Base-by-base conservation (phyloP, 2,888 invertebrate genomes). In the Andrena hattorfiana region DNA sequence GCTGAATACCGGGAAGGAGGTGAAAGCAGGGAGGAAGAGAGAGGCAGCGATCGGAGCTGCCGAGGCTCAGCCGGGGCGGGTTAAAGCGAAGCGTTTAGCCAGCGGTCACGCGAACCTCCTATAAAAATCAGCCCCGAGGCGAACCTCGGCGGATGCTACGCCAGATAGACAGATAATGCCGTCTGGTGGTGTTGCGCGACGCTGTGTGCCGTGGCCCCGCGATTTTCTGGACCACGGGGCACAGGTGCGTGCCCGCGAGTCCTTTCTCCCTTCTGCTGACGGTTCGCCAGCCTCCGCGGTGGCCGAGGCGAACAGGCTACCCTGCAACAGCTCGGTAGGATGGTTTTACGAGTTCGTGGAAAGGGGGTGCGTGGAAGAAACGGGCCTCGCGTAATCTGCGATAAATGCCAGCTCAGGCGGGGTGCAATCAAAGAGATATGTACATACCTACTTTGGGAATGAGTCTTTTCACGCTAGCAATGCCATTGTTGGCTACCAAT, bases 61-160 rank as follows among this genome's bases (percentile, higher is more conserved):
- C 26, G 62, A 62, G 48, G 69, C 59, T 20, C 54, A 75, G 79
- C 72, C 81, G 85, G 56, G 77, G 85, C 78, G 86, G 89, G 90
- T 90, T 89, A 90, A 91, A 91, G 86, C 89, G 88, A 87, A 92
- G 88, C 92, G 89, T 92, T 92, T 92, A 92, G 89, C 87, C 85
- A 87, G 86, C 89, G 91, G 92, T 93, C 93, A 92, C 93, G 93
- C 92, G 89, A 92, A 89, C 90, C 88, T 75, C 75, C 91, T 87
- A 90, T 91, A 92, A 92, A 93, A 93, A 92, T 90, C 89, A 84
- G 82, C 86, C 87, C 74, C 79, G 71, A 83, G 82, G 80, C 81
- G 63, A 63, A 63, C 71, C 77, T 81, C 81, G 85, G 64, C 72
- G 85, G 84, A 80, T 82, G 82, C 82, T 86, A 68, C 73, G 48